Conservation (phyloP, 2,797 vertebrate species). For the Eutrigla gurnardus region DNA sequence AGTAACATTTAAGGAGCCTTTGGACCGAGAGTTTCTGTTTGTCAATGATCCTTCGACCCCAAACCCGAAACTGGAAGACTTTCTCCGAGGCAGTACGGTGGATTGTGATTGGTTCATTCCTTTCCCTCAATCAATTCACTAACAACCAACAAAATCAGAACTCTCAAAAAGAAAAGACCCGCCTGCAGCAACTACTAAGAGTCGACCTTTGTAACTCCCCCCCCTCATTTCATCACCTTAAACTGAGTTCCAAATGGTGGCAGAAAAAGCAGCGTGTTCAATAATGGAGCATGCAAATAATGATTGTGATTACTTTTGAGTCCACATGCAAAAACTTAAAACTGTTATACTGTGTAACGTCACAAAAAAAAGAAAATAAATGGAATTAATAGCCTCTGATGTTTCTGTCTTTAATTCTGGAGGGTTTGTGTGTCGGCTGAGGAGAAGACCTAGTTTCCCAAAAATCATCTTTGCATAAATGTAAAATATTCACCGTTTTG, state of each 20-base stretch:
- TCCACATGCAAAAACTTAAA: constrained; percentile 11
- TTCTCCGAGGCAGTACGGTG: constrained; percentile 68
- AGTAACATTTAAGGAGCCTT: background rate
- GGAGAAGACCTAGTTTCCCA: constrained; percentile 44
- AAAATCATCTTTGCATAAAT: constrained; percentile 22
- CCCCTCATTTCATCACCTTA: background rate
- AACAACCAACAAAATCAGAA: background rate
- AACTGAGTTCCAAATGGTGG: background rate
- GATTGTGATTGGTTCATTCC: constrained; percentile 59
- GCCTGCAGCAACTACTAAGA: constrained; percentile 8
- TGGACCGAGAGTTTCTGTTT: background rate
- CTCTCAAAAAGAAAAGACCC: background rate
- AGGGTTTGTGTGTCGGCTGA: constrained; percentile 31
- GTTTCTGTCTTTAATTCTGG: background rate
- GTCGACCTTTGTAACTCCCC: background rate
- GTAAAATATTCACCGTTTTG: background rate
- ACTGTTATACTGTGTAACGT: background rate
- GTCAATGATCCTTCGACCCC: constrained; percentile 4
- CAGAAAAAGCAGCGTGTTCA: background rate
- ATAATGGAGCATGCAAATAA: constrained; percentile 5
- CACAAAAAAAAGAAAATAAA: no score
- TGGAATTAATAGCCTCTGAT: no score
- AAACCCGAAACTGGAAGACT: constrained; percentile 65
- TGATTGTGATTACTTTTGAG: background rate
- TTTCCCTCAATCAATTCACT: constrained; percentile 12